Percentiles rank a stretch among this genome's conserved stretches.
phyloP scores from a whole-genome alignment of 2,113 vertebrate species.

The Brevimyrus niger region DNA sequence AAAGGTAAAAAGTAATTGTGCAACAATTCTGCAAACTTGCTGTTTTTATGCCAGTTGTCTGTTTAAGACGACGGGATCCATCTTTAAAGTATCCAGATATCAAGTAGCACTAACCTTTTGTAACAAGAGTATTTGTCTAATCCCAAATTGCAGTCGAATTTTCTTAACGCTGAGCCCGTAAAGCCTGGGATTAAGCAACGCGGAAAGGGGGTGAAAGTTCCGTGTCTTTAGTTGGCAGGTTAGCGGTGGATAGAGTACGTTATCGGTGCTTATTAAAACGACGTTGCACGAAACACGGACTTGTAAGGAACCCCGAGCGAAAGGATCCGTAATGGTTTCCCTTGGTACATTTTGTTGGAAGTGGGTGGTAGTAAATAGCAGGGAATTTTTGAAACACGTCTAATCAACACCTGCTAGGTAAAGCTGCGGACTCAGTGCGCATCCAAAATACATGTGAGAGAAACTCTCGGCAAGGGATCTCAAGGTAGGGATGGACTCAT shows the following conservation, averaged over 20 bases:
- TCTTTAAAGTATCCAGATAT: slow-evolving; percentile 64
- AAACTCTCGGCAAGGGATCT: neutral
- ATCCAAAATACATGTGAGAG: slow-evolving; percentile 17
- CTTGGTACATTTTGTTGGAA: slow-evolving; percentile 24
- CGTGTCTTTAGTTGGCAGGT: slow-evolving; percentile 36
- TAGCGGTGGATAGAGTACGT: slow-evolving; percentile 44
- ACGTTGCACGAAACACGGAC: slow-evolving; percentile 54
- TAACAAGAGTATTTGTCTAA: slow-evolving; percentile 70
- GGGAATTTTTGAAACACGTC: slow-evolving; percentile 22
- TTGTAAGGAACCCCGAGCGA: slow-evolving; percentile 37
- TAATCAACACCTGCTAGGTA: slow-evolving; percentile 38
- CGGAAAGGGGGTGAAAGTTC: slow-evolving; percentile 46
- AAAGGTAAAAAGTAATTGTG: slow-evolving; percentile 16
- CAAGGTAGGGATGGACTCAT: neutral
- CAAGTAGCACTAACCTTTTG: slow-evolving; percentile 55
- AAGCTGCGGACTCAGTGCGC: slow-evolving; percentile 11
- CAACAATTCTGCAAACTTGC: slow-evolving; percentile 33
- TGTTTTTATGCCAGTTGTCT: slow-evolving; percentile 27
- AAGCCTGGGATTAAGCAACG: slow-evolving; percentile 67
- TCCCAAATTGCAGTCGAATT: slow-evolving; percentile 74
- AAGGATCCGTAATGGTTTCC: slow-evolving; percentile 29
- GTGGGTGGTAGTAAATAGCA: slow-evolving; percentile 14
- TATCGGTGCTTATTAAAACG: slow-evolving; percentile 55
- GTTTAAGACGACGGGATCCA: slow-evolving; percentile 47
- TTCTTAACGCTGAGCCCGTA: slow-evolving; percentile 67